phyloP scores from a whole-genome alignment of 2,888 invertebrate genomes.

The Coenonympha arcania region DNA sequence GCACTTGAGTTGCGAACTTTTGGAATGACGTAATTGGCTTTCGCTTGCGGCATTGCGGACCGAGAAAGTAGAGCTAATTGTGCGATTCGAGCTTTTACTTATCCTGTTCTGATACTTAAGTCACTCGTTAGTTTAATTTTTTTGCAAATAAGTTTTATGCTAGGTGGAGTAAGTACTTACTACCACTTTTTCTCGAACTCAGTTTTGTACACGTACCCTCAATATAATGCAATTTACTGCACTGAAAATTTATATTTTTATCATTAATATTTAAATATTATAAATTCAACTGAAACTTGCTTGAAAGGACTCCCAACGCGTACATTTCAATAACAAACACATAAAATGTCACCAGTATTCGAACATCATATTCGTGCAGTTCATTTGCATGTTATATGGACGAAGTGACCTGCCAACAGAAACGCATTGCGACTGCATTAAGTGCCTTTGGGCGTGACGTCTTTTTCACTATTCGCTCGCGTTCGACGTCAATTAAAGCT shows the following conservation, averaged over 20 bases:
- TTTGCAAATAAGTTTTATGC: neutral
- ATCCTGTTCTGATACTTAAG: neutral
- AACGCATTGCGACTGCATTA: constrained; percentile 24
- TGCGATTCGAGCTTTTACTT: neutral
- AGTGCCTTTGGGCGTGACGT: neutral
- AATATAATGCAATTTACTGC: neutral
- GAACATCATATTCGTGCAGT: constrained; percentile 59
- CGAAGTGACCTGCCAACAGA: constrained; percentile 41
- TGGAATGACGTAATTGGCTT: constrained; percentile 5
- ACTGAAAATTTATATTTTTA: neutral
- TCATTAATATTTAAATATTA: neutral
- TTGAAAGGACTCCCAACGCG: neutral
- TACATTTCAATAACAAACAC: constrained; percentile 7
- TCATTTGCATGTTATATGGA: constrained; percentile 62
- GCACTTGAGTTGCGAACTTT: neutral
- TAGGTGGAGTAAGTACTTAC: neutral
- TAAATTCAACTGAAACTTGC: too few relatives aligned
- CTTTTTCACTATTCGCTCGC: neutral
- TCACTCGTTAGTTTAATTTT: neutral
- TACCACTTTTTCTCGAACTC: neutral
- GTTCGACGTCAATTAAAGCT: too few relatives aligned
- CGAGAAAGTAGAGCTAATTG: neutral
- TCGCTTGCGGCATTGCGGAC: constrained; percentile 5
- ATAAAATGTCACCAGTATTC: constrained; percentile 49
- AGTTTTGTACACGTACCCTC: neutral